These are phyloP conservation scores for Dendroctonus ponderosae DNA, from an alignment of 1,140 invertebrate species.

Conservation along the genomic window DNA sequence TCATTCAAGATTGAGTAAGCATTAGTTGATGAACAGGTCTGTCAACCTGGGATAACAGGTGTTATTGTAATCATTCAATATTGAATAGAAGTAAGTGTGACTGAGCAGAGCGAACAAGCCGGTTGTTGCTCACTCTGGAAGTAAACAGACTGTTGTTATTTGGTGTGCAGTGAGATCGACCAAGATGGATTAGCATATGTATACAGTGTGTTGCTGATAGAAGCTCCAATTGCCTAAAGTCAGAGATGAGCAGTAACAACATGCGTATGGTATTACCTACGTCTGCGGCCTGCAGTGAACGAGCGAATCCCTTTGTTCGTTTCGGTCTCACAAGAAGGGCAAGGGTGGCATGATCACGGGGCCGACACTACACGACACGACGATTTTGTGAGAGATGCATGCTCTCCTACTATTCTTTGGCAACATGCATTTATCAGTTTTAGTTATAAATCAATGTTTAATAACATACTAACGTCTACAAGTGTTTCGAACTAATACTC, in stretches of 20 bases:
- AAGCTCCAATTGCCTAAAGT: slow-evolving; percentile 5
- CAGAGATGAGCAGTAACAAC: slow-evolving; percentile 9
- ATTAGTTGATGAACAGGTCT: slow-evolving; percentile 51
- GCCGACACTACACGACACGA: slow-evolving; percentile 42
- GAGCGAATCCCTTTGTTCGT: slow-evolving; percentile 33
- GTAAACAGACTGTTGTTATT: slow-evolving; percentile 16
- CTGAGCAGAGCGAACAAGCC: slow-evolving; percentile 37
- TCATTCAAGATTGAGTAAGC: slow-evolving; percentile 48
- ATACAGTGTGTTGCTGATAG: not conserved
- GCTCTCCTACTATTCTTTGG: slow-evolving; percentile 40
- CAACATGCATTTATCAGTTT: slow-evolving; percentile 39
- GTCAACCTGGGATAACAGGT: slow-evolving; percentile 47
- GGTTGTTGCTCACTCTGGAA: slow-evolving; percentile 24
- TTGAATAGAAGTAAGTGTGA: slow-evolving; percentile 45
- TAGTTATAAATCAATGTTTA: slow-evolving; percentile 42
- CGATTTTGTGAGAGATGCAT: slow-evolving; percentile 35
- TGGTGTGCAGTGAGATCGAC: slow-evolving; percentile 11
- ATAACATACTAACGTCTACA: slow-evolving; percentile 52
- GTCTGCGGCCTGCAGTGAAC: slow-evolving; percentile 18
- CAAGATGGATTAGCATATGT: not conserved
- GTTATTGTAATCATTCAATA: slow-evolving; percentile 50
- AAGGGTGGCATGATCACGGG: slow-evolving; percentile 22
- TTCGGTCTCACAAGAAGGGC: slow-evolving; percentile 27
- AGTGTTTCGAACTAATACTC: slow-evolving; percentile 52
- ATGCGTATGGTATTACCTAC: slow-evolving; percentile 36